These are phyloP conservation scores for Salarias fasciatus DNA, from an alignment of 2,797 vertebrate species.

Conservation along the genomic window DNA sequence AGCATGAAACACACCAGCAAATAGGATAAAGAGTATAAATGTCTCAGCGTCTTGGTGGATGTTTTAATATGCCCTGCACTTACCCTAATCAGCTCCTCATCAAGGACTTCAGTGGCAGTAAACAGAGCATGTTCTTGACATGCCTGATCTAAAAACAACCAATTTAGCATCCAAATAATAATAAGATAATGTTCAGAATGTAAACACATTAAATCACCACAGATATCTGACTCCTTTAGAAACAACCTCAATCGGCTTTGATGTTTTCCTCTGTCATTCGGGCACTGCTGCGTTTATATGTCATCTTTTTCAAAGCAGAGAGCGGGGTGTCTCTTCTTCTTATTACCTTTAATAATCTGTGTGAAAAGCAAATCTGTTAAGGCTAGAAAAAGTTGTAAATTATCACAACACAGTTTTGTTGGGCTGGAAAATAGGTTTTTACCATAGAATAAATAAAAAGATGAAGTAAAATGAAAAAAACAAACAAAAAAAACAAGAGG, in stretches of 20 bases:
- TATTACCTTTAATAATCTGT: constrained; percentile 17
- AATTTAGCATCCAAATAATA: constrained; percentile 52
- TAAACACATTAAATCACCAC: constrained; percentile 41
- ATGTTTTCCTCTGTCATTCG: constrained; percentile 39
- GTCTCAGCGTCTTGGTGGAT: constrained; percentile 40
- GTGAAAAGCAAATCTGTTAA: constrained; percentile 16
- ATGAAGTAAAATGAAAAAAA: background rate
- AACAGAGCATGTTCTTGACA: constrained; percentile 33
- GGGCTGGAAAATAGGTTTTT: constrained; percentile 10
- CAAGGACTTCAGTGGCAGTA: constrained; percentile 34
- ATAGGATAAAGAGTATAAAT: constrained; percentile 64
- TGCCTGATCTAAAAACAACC: constrained; percentile 35
- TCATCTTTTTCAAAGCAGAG: constrained; percentile 45
- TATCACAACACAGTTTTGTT: constrained; percentile 15
- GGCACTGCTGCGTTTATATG: constrained; percentile 21
- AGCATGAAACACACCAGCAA: constrained; percentile 66
- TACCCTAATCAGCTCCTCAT: constrained; percentile 55
- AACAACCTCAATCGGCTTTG: constrained; percentile 36
- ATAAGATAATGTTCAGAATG: constrained; percentile 44
- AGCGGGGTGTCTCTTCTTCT: constrained; percentile 23
- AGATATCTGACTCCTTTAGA: constrained; percentile 38
- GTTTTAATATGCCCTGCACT: constrained; percentile 13
- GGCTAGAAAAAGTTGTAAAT: constrained; percentile 5
- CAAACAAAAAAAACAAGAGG: background rate
- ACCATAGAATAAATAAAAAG: too few species aligned